These are phyloP conservation scores for Cryptoblepharus egeriae DNA, from an alignment of 2,797 vertebrate species.

Conservation along the genomic window DNA sequence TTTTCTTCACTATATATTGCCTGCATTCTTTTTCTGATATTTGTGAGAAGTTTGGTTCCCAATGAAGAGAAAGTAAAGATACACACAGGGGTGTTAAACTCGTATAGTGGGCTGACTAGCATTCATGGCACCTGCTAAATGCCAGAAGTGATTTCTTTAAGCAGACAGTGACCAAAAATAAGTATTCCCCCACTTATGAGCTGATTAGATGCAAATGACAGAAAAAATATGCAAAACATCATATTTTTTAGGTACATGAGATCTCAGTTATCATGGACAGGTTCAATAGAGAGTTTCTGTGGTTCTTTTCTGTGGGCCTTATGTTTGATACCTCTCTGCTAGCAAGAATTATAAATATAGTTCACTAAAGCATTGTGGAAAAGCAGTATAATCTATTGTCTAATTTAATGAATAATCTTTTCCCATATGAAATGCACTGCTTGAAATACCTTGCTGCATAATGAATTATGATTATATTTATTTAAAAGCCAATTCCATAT, in stretches of 20 bases:
- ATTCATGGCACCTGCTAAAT: too few species aligned
- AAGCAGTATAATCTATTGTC: conserved; percentile 17
- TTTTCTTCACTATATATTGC: not conserved
- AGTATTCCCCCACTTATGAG: too few species aligned
- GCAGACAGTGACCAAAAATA: too few species aligned
- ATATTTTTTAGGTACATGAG: too few species aligned
- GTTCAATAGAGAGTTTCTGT: too few species aligned
- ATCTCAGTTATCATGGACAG: too few species aligned
- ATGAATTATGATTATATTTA: conserved; percentile 16
- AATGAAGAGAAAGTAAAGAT: not conserved
- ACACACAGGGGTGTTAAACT: too few species aligned
- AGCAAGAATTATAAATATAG: conserved; percentile 6
- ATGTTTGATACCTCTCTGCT: not conserved
- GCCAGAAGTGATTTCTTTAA: too few species aligned
- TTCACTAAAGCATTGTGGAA: not conserved
- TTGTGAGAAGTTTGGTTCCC: not conserved
- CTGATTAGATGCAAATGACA: too few species aligned
- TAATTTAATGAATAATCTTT: not conserved
- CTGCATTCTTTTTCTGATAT: not conserved
- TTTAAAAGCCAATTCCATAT: conserved; percentile 1
- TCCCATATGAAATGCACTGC: not conserved
- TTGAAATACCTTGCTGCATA: not conserved
- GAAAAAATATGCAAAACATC: too few species aligned
- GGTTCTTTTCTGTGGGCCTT: too few species aligned
- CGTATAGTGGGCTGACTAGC: too few species aligned